A percentile compares a stretch with the other conserved stretches of the same genome.
Evolutionary conservation across 2,888 invertebrate species (phyloP).

Genomic region (Ectemnius lituratus): DNA sequence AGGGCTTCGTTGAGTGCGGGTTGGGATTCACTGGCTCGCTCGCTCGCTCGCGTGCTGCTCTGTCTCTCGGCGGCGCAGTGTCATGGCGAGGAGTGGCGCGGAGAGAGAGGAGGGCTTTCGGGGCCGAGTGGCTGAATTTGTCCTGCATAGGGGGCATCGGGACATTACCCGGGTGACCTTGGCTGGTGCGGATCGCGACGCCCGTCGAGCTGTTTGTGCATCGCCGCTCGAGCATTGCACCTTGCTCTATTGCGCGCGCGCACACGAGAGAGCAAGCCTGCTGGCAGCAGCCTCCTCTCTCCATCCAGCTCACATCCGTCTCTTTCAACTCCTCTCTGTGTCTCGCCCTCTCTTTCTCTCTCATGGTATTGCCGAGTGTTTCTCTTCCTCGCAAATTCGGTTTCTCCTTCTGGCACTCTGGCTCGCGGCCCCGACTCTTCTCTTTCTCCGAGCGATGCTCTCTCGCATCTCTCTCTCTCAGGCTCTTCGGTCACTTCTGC

Average conservation of each 20-base stretch:
- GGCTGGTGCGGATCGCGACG: slow-evolving; percentile 69
- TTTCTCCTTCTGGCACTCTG: slow-evolving; percentile 18
- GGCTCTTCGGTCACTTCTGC: slow-evolving; percentile 27
- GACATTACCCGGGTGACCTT: slow-evolving; percentile 78
- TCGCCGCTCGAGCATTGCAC: slow-evolving; percentile 72
- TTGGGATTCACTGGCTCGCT: slow-evolving; percentile 4
- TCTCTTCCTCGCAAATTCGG: slow-evolving; percentile 21
- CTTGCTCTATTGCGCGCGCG: slow-evolving; percentile 74
- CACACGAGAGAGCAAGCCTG: slow-evolving; percentile 15
- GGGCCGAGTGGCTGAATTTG: slow-evolving; percentile 70
- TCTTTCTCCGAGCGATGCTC: slow-evolving; percentile 11
- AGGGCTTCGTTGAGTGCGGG: slow-evolving; percentile 11
- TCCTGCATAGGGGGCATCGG: slow-evolving; percentile 78
- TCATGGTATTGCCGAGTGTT: slow-evolving; percentile 25
- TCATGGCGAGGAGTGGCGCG: too few species aligned
- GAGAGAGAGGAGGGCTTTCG: slow-evolving; percentile 43
- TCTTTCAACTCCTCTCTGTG: slow-evolving; percentile 35
- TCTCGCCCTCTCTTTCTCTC: slow-evolving; percentile 29
- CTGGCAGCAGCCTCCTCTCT: slow-evolving; percentile 18
- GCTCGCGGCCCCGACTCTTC: not conserved
- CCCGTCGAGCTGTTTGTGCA: slow-evolving; percentile 73
- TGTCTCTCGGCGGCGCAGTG: not conserved
- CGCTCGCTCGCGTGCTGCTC: slow-evolving; percentile 13
- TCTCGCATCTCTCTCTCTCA: slow-evolving; percentile 28
- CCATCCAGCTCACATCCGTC: slow-evolving; percentile 24